phyloP scores from a whole-genome alignment of 2,797 vertebrate genomes.

The Eutrigla gurnardus region DNA sequence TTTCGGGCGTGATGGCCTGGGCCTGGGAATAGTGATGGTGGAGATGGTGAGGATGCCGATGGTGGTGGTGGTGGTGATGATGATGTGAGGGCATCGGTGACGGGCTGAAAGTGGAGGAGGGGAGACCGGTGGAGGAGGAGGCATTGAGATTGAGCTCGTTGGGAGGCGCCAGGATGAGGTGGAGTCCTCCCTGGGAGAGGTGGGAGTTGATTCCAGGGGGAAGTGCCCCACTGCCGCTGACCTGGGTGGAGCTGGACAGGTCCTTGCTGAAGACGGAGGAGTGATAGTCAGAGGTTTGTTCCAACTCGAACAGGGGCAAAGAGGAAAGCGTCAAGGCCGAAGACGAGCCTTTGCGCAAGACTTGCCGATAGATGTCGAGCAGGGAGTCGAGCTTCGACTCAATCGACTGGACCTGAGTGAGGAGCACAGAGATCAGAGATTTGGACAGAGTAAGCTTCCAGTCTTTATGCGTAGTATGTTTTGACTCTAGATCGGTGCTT shows the following conservation, averaged over 20 bases:
- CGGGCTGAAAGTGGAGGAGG: constrained; percentile 80
- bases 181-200: constrained; percentile 90
- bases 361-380: constrained; percentile 96
- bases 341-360: constrained; percentile 92
- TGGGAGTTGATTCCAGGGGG: constrained; percentile 82
- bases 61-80: constrained; percentile 67
- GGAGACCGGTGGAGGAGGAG: constrained; percentile 85
- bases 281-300: constrained; percentile 96
- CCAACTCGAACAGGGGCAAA: constrained; percentile 93
- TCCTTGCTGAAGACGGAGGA: constrained; percentile 93
- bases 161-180: constrained; percentile 92
- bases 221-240: constrained; percentile 80
- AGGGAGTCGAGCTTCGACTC: constrained; percentile 97
- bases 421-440: not conserved
- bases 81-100: constrained; percentile 61
- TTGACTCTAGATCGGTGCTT: too few relatives aligned
- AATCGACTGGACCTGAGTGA: constrained; percentile 93
- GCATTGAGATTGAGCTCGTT: constrained; percentile 88
- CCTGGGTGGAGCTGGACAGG: constrained; percentile 88
- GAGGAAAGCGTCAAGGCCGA: constrained; percentile 93
- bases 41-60: constrained; percentile 53
- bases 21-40: constrained; percentile 49
- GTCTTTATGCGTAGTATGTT: too few relatives aligned
- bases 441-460: too few relatives aligned
- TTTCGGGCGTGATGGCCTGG: constrained; percentile 80